Evolutionary conservation across 2,888 invertebrate species (phyloP).

Genomic region (Eumerus sabulonum): DNA sequence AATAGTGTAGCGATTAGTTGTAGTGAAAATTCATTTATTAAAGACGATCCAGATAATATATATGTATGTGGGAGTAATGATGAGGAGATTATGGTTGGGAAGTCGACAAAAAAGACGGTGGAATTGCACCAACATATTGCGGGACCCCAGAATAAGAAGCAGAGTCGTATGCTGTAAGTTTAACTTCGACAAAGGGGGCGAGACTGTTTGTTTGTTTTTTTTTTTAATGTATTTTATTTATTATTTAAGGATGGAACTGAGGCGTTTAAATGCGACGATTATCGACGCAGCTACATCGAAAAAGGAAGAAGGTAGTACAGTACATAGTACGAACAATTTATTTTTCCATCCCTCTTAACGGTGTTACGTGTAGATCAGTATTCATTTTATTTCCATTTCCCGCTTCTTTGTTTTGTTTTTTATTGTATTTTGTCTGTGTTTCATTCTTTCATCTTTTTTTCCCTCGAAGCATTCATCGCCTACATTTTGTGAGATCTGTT

Average conservation of each 20-base stretch:
- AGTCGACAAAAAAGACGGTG: slow-evolving; percentile 31
- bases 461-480: too few species aligned
- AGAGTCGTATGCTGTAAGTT: slow-evolving; percentile 75
- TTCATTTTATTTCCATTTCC: too few species aligned
- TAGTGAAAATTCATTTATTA: slow-evolving; percentile 81
- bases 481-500: too few species aligned
- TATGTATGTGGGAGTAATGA: slow-evolving; percentile 69
- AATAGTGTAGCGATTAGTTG: slow-evolving; percentile 83
- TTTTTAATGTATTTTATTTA: slow-evolving; percentile 28
- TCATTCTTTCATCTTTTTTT: too few species aligned
- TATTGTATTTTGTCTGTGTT: too few species aligned
- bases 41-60: slow-evolving; percentile 74
- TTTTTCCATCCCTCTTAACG: too few species aligned
- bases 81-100: slow-evolving; percentile 42
- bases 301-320: slow-evolving; percentile 72
- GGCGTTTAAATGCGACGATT: slow-evolving; percentile 84
- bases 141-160: slow-evolving; percentile 70
- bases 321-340: not conserved
- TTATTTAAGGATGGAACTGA: slow-evolving; percentile 80
- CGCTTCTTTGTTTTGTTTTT: too few species aligned
- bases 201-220: not conserved
- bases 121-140: slow-evolving; percentile 42
- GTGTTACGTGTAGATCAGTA: too few species aligned
- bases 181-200: not conserved
- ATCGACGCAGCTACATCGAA: slow-evolving; percentile 79